Conservation (phyloP, 2,113 vertebrate genomes). For the Electrona antarctica region DNA sequence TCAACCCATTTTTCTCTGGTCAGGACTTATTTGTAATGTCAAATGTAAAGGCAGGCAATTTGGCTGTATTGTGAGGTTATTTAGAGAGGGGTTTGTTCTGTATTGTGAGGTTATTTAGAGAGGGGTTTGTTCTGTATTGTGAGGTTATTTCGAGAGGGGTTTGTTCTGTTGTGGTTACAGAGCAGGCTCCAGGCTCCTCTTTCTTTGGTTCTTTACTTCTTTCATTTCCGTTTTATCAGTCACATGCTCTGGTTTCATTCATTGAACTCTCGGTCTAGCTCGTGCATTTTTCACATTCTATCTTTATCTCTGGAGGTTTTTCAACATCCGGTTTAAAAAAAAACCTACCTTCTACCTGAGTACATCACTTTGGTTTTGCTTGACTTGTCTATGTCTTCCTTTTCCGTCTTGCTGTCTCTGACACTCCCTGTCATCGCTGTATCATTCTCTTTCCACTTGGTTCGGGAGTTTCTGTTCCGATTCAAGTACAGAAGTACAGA, state of each 20-base stretch:
- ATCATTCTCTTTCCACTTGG: slow-evolving; percentile 1
- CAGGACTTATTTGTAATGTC: slow-evolving; percentile 30
- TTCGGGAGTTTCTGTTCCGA: slow-evolving; percentile 49
- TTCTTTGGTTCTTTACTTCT: background rate
- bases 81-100: too few species aligned
- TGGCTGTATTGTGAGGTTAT: slow-evolving; percentile 13
- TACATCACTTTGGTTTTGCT: background rate
- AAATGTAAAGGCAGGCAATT: slow-evolving; percentile 1
- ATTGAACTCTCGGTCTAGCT: slow-evolving; percentile 2
- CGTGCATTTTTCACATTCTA: slow-evolving; percentile 1
- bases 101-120: slow-evolving; percentile 5
- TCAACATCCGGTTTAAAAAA: too few species aligned
- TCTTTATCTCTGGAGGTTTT: slow-evolving; percentile 1
- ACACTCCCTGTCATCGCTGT: background rate
- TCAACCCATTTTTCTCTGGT: slow-evolving; percentile 25
- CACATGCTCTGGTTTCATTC: background rate
- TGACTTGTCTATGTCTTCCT: background rate
- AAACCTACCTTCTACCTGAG: background rate
- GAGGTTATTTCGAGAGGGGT: background rate
- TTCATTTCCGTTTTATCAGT: background rate
- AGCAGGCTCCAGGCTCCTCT: background rate
- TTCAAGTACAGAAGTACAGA: background rate
- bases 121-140: background rate
- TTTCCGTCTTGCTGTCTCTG: background rate
- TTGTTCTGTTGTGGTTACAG: too few species aligned